Conservation (phyloP, 2,113 vertebrate species). For the Australoheros scitulus region DNA sequence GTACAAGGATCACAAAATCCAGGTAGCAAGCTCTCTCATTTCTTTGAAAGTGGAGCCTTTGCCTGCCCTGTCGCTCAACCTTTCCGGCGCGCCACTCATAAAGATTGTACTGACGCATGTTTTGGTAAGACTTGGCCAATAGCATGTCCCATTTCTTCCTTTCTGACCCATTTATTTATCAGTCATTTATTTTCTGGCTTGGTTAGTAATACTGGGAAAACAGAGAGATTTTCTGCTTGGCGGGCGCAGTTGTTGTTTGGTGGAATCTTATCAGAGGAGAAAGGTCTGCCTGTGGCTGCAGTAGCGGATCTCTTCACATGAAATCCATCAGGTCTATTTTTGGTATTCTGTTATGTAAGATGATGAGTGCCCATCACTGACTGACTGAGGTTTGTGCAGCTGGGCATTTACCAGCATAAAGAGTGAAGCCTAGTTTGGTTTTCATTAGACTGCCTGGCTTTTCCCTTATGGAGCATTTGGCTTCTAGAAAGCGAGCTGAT, state of each 20-base stretch:
- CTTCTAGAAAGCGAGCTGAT: slow-evolving; percentile 72
- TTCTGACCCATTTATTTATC: slow-evolving; percentile 5
- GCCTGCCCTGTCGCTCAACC: slow-evolving; percentile 83
- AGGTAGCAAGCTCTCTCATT: slow-evolving; percentile 87
- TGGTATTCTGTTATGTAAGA: slow-evolving; percentile 37
- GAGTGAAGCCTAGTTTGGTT: slow-evolving; percentile 64
- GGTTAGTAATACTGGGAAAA: slow-evolving; percentile 23
- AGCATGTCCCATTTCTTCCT: background rate
- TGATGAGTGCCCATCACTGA: slow-evolving; percentile 35
- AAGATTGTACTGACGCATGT: slow-evolving; percentile 86
- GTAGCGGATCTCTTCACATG: slow-evolving; percentile 10
- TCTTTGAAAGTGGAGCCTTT: slow-evolving; percentile 90
- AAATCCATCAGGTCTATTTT: slow-evolving; percentile 57
- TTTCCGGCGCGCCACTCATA: slow-evolving; percentile 87
- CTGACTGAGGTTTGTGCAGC: slow-evolving; percentile 39
- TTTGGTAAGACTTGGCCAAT: slow-evolving; percentile 81
- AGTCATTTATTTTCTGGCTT: background rate
- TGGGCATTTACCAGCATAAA: slow-evolving; percentile 49
- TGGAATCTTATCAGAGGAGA: slow-evolving; percentile 57
- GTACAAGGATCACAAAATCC: slow-evolving; percentile 82
- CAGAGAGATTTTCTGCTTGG: slow-evolving; percentile 22
- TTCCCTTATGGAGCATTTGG: slow-evolving; percentile 61
- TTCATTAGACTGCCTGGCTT: slow-evolving; percentile 56
- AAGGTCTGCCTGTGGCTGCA: slow-evolving; percentile 11
- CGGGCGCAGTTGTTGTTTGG: slow-evolving; percentile 20